Evolutionary conservation across 2,888 invertebrate species (phyloP), one percentile per base, ranked within the genome.

Genomic region (Campoplex capitator): DNA sequence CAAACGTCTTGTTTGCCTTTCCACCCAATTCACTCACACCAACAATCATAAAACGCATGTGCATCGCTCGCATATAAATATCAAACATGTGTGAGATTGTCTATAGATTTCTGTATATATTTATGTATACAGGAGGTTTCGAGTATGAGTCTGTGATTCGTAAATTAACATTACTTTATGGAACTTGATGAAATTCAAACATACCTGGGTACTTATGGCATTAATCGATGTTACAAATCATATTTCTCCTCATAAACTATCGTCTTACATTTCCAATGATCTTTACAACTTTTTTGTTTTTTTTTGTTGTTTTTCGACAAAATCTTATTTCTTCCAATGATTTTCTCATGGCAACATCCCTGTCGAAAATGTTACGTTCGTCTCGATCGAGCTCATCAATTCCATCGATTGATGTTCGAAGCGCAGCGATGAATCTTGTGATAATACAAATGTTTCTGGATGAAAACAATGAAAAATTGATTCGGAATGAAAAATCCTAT

Each of bases 1-100:
- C 85, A 78, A 81, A 84, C 87, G 88, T 90, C 89, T 88, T 89
- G 89, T 90, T 91, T 89, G 89, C 89, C 88, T 91, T 90, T 90
- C 88, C 88, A 90, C 87, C 91, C 88, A 91, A 91, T 91, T 90
- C 90, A 90, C 83, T 45, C 70, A 88, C 88, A 86, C 85, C 84
- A 85, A 86, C 68, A 67, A 45, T 78, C 54, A 81, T 35, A 73
- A 81, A 74, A 58, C 77, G 42, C 73, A 81, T 58, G 76, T 58
- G 56, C 81, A 71, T 75, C 51, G n/a, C 54, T 68, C 32, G 56
- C 54, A 38, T 16, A 23, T 62, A 62, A 56, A 75, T 62, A 75
- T 62, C 56, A 73, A 73, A 71, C 67, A 68, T 83, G 54, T 86
- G 80, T 70, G 77, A 54, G 68, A 71, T 42, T 35, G 73, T 75